Base-by-base conservation (phyloP, 2,888 invertebrate genomes). In the Acronicta alni region DNA sequence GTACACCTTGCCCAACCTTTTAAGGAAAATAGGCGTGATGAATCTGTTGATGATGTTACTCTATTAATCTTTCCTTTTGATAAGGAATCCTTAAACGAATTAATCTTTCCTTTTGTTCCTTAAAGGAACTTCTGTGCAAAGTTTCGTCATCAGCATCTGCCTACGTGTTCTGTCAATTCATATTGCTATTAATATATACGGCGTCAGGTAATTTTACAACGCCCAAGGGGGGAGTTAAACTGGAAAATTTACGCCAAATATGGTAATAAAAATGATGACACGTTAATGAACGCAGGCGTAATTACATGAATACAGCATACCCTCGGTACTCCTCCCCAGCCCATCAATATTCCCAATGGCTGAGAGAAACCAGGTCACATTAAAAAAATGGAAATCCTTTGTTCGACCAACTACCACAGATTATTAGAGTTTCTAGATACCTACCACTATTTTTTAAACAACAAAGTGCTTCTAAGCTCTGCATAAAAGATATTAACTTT, bases 211-310 rank as follows among this genome's bases (percentile, higher is more conserved):
- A 35, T 35, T 35, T 35, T 35, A 35, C 35, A 6, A n/a, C 35
- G 35, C 35, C n/a, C 35, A 35, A n/a, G 35, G 35, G 35, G n/a
- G n/a, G 35, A 35, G 35, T 35, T 35, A 35, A 35, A n/a, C 35
- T 35, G 35, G 35, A n/a, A 35, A 32, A 32, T 32, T 32, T 32
- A 32, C 32, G 32, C 14, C 32, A 32, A 32, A 35, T 35, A 35
- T n/a, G 35, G 35, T 35, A n/a, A 35, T 35, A 35, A 35, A 35
- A 35, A 35, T 35, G 14, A 35, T n/a, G n/a, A 35, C 35, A 35
- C 35, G 35, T 35, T 35, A 35, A 35, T 35, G 35, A 35, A 35
- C n/a, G 35, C 35, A 35, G n/a, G n/a, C 35, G 35, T 35, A 35
- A 35, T 35, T n/a, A 35, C 35, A 35, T 35, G 35, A 35, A 35